Percentiles rank a stretch among this genome's conserved stretches.
Conservation (phyloP, 2,113 vertebrate species). For the Lasiurus cinereus region DNA sequence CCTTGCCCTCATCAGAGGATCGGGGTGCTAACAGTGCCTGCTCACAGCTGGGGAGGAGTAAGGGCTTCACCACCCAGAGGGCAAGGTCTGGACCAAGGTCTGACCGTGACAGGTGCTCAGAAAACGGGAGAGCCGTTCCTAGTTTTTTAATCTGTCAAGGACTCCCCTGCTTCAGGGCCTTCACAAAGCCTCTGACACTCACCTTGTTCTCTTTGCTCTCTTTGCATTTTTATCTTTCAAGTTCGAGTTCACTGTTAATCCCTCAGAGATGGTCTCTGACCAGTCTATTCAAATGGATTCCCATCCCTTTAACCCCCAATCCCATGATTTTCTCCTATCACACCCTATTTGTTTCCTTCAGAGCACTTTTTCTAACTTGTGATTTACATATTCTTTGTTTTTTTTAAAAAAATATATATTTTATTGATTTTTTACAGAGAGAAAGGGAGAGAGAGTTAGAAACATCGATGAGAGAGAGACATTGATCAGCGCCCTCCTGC, state of each 20-base stretch:
- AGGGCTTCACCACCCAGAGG: background rate
- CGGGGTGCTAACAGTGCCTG: background rate
- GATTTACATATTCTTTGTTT: slow-evolving; percentile 1
- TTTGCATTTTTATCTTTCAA: slow-evolving; percentile 44
- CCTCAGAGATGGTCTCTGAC: slow-evolving; percentile 14
- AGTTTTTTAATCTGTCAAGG: slow-evolving; percentile 46
- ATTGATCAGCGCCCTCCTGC: too few species aligned
- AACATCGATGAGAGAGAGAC: too few species aligned
- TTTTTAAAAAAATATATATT: background rate
- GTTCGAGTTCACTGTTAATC: slow-evolving; percentile 53
- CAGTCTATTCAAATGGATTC: background rate
- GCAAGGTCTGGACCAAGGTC: background rate
- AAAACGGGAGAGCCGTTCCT: background rate
- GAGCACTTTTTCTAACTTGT: background rate
- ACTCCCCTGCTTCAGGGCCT: slow-evolving; percentile 31
- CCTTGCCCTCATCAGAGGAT: background rate
- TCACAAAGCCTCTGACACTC: background rate
- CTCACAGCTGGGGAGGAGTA: background rate
- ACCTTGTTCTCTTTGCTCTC: slow-evolving; percentile 43
- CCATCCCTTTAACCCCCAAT: background rate
- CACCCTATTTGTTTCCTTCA: background rate
- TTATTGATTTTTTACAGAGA: too few species aligned
- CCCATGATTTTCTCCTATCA: background rate
- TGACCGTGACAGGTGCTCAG: background rate
- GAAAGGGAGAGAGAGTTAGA: too few species aligned